Conservation (phyloP, 2,797 vertebrate species). For the Ctenopoma kingsleyae region DNA sequence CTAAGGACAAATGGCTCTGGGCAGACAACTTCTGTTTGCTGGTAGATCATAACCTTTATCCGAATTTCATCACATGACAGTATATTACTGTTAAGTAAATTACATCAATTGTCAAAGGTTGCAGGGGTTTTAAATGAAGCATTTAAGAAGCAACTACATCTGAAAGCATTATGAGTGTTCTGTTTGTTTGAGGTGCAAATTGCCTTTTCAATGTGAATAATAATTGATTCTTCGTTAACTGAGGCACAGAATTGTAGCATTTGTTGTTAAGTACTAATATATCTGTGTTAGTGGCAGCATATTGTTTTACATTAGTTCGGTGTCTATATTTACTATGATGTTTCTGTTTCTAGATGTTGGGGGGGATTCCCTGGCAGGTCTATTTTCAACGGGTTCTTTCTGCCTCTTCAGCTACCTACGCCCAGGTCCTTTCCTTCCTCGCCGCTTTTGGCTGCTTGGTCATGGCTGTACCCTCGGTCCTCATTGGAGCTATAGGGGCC, state of each 20-base stretch:
- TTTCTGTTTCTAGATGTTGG: conserved; percentile 90
- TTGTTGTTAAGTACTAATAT: neutral
- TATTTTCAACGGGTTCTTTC: conserved; percentile 99
- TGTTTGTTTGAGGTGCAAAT: neutral
- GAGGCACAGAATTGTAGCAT: neutral
- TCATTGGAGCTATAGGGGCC: conserved; percentile 96
- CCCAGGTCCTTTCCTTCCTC: conserved; percentile 94
- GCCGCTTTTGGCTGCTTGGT: conserved; percentile 95
- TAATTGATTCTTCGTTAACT: neutral
- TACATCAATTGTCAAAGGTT: neutral
- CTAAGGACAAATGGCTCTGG: conserved; percentile 90
- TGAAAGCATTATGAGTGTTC: neutral
- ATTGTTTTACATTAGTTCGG: conserved; percentile 37
- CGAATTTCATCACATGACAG: conserved; percentile 1
- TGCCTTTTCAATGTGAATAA: neutral
- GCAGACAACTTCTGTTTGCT: conserved; percentile 94
- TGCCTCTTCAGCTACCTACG: conserved; percentile 96
- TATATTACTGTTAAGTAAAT: conserved; percentile 5
- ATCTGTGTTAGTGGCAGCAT: neutral
- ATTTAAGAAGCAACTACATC: neutral
- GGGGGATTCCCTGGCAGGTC: conserved; percentile 98
- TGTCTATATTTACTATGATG: conserved; percentile 69
- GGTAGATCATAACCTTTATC: conserved; percentile 78
- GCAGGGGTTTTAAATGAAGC: neutral
- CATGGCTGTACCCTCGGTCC: conserved; percentile 94